Evolutionary conservation across 1,140 invertebrate genomes (phyloP), one percentile per base, ranked within the genome.

Genomic region (Dendroctonus ponderosae): DNA sequence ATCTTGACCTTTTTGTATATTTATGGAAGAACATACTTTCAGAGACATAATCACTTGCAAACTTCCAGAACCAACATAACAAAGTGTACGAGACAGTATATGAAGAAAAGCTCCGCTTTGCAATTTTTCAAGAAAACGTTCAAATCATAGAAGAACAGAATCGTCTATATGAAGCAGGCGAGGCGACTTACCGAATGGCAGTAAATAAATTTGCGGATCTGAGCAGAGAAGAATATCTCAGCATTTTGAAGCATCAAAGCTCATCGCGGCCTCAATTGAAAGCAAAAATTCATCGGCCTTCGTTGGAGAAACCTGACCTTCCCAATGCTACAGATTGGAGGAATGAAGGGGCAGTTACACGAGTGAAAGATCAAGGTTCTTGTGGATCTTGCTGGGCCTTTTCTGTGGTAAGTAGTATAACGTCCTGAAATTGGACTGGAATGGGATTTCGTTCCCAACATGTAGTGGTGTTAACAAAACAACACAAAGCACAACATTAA

Each of bases 181-280:
- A 84, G 66, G 84, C 86, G 40, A 75, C 80, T 9, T 94, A 83
- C 79, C 85, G 85, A 72, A 74, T 92, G 68, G 83, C 77, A 43
- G 76, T 93, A 71, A 95, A 95, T 79, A 86, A 93, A 75, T 95
- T 89, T 78, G 86, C 86, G 51, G 93, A 96, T 81, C 83, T 93
- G 88, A 82, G 93, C 68, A 87, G 86, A 76, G 87, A 91, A 71
- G 93, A 96, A 80, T 93, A 94, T 51, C 52, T 50, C 11, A n/a
- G 12, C n/a, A 15, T 62, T 12, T 15, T 62, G 38, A 62, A 51
- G 42, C 26, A 37, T 12, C 38, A 51, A 52, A 14, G n/a, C 38
- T 12, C 12, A 6, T 5, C 37, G 11, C 6, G 26, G 3, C 49
- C 48, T 12, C 9, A 14, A 5, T 6, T 38, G 37, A 52, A 62